Percentiles rank a stretch among this genome's conserved stretches.
phyloP scores from a whole-genome alignment of 2,113 vertebrate genomes.

The Pholis gunnellus region DNA sequence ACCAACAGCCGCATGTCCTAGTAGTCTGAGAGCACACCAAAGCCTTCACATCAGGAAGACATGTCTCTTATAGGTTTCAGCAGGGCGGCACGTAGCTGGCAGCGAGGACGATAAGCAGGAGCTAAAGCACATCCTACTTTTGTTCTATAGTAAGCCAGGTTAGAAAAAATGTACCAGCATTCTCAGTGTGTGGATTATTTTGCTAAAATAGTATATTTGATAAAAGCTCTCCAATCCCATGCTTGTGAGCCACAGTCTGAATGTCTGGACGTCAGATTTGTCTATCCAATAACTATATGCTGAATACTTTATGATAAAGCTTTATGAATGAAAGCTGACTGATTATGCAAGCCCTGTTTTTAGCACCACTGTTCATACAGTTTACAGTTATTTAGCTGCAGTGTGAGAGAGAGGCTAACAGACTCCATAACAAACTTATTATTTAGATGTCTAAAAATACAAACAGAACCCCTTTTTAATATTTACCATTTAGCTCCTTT shows the following conservation, averaged over 20 bases:
- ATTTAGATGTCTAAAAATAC: conserved; percentile 30
- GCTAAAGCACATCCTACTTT: conserved; percentile 63
- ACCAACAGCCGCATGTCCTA: conserved; percentile 22
- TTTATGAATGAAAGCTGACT: not conserved
- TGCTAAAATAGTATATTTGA: not conserved
- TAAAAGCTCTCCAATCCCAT: conserved; percentile 6
- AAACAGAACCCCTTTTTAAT: not conserved
- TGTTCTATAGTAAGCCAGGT: conserved; percentile 56
- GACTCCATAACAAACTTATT: conserved; percentile 9
- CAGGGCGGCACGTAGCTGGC: conserved; percentile 18
- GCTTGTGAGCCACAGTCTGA: not conserved
- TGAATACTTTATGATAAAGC: not conserved
- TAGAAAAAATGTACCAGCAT: conserved; percentile 53
- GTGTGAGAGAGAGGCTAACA: conserved; percentile 13
- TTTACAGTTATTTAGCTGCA: conserved; percentile 14
- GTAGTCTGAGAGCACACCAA: conserved; percentile 44
- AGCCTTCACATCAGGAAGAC: conserved; percentile 57
- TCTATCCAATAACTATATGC: not conserved
- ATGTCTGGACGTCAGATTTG: conserved; percentile 2
- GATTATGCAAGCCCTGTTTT: not conserved
- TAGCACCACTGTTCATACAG: conserved; percentile 11
- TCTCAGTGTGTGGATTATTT: conserved; percentile 46
- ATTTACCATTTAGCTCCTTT: conserved; percentile 25
- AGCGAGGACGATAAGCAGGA: conserved; percentile 44
- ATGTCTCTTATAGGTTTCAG: conserved; percentile 15